Evolutionary conservation across 2,113 vertebrate genomes (phyloP).

Genomic region (Poicephalus meyeri): DNA sequence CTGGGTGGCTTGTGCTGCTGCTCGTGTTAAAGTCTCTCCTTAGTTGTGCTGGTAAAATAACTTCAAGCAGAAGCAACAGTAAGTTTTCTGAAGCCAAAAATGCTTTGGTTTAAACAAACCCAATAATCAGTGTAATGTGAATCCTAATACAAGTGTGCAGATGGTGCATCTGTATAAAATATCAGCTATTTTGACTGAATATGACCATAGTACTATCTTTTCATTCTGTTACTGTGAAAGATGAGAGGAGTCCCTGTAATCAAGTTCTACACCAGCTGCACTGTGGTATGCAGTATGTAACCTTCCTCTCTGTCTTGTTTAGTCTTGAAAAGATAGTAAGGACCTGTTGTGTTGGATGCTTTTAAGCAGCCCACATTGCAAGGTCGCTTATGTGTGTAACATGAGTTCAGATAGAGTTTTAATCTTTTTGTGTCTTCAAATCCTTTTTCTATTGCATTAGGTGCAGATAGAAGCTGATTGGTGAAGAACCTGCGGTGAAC

Average conservation of each 20-base stretch:
- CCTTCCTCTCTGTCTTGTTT: not conserved
- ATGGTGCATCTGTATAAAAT: not conserved
- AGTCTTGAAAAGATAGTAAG: not conserved
- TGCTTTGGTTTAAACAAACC: not conserved
- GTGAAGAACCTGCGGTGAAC: not conserved
- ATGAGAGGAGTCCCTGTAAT: not conserved
- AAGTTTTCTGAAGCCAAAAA: not conserved
- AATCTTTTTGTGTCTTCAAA: not conserved
- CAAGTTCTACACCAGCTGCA: rapidly evolving
- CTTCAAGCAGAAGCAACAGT: not conserved
- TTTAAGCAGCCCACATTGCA: not conserved
- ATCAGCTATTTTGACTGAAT: not conserved
- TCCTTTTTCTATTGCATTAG: not conserved
- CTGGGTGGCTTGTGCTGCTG: not conserved
- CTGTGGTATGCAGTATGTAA: too few relatives aligned
- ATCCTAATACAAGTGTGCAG: not conserved
- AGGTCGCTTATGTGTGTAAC: rapidly evolving
- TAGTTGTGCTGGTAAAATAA: not conserved
- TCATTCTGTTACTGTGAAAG: not conserved
- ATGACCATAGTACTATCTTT: rapidly evolving
- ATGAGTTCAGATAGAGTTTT: not conserved
- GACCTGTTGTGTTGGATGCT: not conserved
- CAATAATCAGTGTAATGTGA: not conserved
- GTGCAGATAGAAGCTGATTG: not conserved
- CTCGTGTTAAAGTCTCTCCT: not conserved